phyloP scores from a whole-genome alignment of 2,113 vertebrate species.

The Oryzias woworae region DNA sequence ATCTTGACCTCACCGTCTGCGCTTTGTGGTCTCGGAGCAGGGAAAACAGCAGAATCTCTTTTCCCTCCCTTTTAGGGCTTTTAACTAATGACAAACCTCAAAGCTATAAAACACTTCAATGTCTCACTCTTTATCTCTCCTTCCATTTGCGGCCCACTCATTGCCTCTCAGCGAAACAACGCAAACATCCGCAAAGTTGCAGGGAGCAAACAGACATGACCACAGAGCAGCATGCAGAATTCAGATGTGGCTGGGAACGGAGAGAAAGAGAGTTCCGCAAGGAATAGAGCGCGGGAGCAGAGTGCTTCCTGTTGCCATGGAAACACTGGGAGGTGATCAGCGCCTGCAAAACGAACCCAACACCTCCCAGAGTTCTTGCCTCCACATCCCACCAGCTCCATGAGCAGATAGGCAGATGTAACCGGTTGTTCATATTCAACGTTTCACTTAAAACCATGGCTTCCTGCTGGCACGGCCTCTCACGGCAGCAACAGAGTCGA shows the following conservation, averaged over 20 bases:
- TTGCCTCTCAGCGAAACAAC: neutral
- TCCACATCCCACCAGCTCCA: slow-evolving; percentile 5
- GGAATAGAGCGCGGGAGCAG: slow-evolving; percentile 34
- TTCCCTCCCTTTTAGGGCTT: slow-evolving; percentile 8
- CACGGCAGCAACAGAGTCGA: no score
- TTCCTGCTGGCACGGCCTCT: no score
- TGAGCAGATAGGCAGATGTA: slow-evolving; percentile 21
- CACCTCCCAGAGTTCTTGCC: neutral
- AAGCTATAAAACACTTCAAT: slow-evolving; percentile 39
- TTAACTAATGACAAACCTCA: slow-evolving; percentile 30
- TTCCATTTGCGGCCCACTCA: slow-evolving; percentile 6
- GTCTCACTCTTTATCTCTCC: slow-evolving; percentile 26
- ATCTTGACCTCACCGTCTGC: slow-evolving; percentile 20
- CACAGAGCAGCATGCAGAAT: slow-evolving; percentile 32
- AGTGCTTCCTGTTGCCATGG: slow-evolving; percentile 71
- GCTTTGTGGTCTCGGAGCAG: slow-evolving; percentile 22
- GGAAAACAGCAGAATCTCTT: slow-evolving; percentile 40
- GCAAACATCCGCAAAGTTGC: slow-evolving; percentile 52
- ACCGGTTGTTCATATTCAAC: neutral
- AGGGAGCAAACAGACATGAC: slow-evolving; percentile 38
- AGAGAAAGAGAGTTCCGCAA: slow-evolving; percentile 11
- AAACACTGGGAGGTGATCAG: slow-evolving; percentile 56
- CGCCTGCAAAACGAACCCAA: slow-evolving; percentile 38
- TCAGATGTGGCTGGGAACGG: slow-evolving; percentile 44
- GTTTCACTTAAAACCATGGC: neutral